Evolutionary conservation across 2,113 vertebrate genomes (phyloP), one percentile per base, ranked within the genome.

Genomic region (Istiophorus platypterus): DNA sequence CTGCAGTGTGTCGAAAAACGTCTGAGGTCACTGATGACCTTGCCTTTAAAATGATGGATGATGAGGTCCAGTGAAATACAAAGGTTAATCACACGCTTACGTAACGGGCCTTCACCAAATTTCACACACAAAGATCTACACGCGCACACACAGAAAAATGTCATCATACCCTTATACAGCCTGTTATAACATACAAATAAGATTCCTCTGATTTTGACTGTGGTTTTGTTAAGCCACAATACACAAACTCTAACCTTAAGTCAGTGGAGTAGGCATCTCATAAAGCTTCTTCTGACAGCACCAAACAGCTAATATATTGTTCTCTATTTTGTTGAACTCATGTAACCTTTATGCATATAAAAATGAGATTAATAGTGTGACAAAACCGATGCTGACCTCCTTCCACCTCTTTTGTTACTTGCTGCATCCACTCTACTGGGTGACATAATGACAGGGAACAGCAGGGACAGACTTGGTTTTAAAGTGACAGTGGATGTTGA

Each of bases 301-400:
- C 22, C 69, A 70, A 45, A 49, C 15, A 26, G 18, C 26, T 22
- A 22, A 45, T 52, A 15, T 52, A 27, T 65, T 14, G 27, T 37
- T 71, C 64, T 42, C 2, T 69, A n/a, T 41, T 69, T 79, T 27
- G n/a, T 45, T 51, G 27, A 20, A 20, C 51, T 76, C 52, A 64
- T 41, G 39, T 63, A 29, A 72, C 67, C 57, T 80, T 59, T 77
- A 57, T 65, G 66, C 75, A 80, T 61, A 34, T 69, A 39, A 76
- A 84, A 83, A 74, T 5, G 18, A 62, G 61, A 78, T 78, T 76
- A 77, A 65, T 51, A 84, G 71, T 73, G 86, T 84, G 70, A 73
- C 70, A 72, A 86, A 91, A 89, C 90, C 75, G 76, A 89, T 87
- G 64, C 69, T 90, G 90, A 94, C 91, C 89, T 90, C 85, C 77